phyloP scores from a whole-genome alignment of 1,140 invertebrate genomes.

The Lethocerus indicus region DNA sequence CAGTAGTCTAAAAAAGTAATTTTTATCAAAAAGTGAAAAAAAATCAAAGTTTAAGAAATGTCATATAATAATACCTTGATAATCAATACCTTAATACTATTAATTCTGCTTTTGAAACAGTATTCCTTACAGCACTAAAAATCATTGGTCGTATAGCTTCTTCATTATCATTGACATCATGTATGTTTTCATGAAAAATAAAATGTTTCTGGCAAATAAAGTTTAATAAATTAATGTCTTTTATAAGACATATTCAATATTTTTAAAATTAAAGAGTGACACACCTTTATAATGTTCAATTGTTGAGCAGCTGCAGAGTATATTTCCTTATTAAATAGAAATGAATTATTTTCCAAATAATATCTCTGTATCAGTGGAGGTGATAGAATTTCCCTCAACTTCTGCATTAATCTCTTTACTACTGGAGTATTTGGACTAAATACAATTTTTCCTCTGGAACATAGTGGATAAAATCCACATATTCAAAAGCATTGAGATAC shows the following conservation, averaged over 20 bases:
- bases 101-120: no score
- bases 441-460: constrained; percentile 19
- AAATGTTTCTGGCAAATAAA: no score
- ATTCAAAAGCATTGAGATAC: no score
- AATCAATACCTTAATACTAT: no score
- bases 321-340: background rate
- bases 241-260: constrained; percentile 2
- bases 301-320: background rate
- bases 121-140: no score
- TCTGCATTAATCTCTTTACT: constrained; percentile 13
- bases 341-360: background rate
- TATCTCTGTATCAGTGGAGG: background rate
- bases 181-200: no score
- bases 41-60: no score
- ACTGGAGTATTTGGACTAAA: constrained; percentile 16
- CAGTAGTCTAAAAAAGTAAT: no score
- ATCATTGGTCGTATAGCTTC: no score
- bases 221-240: background rate
- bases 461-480: background rate
- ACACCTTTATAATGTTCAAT: background rate
- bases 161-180: no score
- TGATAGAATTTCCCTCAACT: constrained; percentile 9
- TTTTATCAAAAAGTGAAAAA: no score
- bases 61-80: no score
- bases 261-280: background rate